A percentile compares a stretch with the other conserved stretches of the same genome.
Conservation (phyloP, 2,113 vertebrate genomes). For the Hippocampus zosterae region DNA sequence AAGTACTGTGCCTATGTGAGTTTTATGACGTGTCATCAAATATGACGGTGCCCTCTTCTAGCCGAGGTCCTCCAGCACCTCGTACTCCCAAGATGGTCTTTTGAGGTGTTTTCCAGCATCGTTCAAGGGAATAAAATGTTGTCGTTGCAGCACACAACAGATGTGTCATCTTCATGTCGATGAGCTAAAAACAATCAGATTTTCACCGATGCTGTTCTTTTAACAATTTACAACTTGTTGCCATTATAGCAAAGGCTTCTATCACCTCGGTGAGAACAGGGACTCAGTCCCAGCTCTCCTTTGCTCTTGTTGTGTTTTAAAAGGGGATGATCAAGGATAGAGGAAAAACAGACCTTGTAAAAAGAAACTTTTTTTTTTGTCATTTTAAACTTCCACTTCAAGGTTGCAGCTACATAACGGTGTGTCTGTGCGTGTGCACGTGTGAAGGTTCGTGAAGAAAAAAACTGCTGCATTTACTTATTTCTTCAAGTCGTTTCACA, state of each 20-base stretch:
- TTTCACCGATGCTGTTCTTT: background rate
- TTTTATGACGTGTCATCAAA: background rate
- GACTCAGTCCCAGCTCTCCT: slow-evolving; percentile 2
- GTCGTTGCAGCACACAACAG: background rate
- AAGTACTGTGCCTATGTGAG: background rate
- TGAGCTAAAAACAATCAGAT: background rate
- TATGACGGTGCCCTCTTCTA: slow-evolving; percentile 1
- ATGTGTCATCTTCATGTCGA: background rate
- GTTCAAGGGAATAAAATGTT: background rate
- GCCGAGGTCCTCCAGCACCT: slow-evolving; percentile 10
- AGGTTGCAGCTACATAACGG: slow-evolving; percentile 11
- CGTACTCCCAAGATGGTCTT: slow-evolving; percentile 10
- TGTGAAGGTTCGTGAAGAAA: background rate
- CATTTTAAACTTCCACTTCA: slow-evolving; percentile 7
- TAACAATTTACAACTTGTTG: background rate
- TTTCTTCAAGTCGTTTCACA: background rate
- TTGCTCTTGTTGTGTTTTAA: background rate
- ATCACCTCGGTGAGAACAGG: slow-evolving; percentile 1
- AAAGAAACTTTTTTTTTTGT: background rate
- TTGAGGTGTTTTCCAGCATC: slow-evolving; percentile 4
- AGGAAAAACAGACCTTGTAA: slow-evolving; percentile 20
- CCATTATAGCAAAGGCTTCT: background rate
- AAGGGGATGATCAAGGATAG: slow-evolving; percentile 14
- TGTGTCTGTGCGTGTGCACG: slow-evolving; percentile 2
- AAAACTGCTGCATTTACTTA: too few species aligned